Percentiles rank a stretch among this genome's conserved stretches.
These are phyloP conservation scores for Papio anubis DNA, from an alignment of 2,113 vertebrate species.

Conservation along the genomic window DNA sequence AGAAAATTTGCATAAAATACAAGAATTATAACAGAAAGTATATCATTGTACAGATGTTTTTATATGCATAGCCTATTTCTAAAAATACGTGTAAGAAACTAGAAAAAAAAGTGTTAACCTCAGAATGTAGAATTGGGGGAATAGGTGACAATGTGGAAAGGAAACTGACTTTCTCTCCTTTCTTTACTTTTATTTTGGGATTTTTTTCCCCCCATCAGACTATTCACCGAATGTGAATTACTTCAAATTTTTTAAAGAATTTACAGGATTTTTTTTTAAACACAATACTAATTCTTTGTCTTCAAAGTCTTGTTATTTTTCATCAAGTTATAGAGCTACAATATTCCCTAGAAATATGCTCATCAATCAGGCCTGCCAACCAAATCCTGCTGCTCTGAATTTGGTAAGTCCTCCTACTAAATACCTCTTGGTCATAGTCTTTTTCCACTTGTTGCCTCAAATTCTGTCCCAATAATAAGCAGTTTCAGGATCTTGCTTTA, in stretches of 20 bases:
- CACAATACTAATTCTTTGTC: background rate
- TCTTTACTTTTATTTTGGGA: background rate
- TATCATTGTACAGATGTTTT: background rate
- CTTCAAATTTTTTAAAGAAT: background rate
- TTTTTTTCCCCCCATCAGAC: background rate
- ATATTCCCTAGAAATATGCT: background rate
- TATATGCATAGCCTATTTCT: background rate
- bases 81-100: background rate
- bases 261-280: background rate
- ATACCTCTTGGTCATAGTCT: too few species aligned
- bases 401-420: background rate
- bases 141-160: background rate
- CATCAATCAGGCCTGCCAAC: background rate
- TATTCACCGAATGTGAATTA: background rate
- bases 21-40: background rate
- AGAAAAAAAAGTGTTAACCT: background rate
- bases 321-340: background rate
- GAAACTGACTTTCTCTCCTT: background rate
- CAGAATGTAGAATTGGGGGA: background rate
- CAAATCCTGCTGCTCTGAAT: background rate
- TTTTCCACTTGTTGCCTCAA: background rate
- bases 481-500: background rate
- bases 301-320: background rate
- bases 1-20: background rate
- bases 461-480: background rate